Conservation (phyloP, 1,140 invertebrate genomes). For the Lutraria rhynchaena region DNA sequence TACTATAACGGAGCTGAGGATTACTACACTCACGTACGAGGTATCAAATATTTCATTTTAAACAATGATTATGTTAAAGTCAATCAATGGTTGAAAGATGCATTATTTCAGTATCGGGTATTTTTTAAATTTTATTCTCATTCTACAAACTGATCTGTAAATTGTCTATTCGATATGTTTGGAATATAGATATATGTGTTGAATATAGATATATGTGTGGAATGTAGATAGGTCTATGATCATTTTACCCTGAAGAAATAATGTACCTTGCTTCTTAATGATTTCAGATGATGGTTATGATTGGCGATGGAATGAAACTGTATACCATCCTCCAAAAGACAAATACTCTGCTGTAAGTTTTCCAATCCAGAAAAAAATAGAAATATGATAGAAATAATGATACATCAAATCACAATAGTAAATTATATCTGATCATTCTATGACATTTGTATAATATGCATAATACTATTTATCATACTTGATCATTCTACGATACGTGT, state of each 20-base stretch:
- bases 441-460: no score
- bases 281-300: conserved; percentile 63
- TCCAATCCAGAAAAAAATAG: no score
- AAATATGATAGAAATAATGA: no score
- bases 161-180: background rate
- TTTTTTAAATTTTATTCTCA: no score
- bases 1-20: conserved; percentile 82
- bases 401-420: no score
- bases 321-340: conserved; percentile 57
- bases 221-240: background rate
- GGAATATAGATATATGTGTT: conserved; percentile 11
- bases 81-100: no score
- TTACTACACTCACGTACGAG: conserved; percentile 78
- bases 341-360: conserved; percentile 69
- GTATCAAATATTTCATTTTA: conserved; percentile 47
- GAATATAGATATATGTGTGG: background rate
- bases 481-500: no score
- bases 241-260: background rate
- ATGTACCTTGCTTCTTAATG: background rate
- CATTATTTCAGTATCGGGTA: no score
- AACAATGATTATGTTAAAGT: no score
- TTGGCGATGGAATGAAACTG: conserved; percentile 66
- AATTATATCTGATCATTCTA: no score
- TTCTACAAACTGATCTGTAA: background rate
- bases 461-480: no score